Evolutionary conservation across 2,888 invertebrate species (phyloP).

Genomic region (Uloborus plumipes): DNA sequence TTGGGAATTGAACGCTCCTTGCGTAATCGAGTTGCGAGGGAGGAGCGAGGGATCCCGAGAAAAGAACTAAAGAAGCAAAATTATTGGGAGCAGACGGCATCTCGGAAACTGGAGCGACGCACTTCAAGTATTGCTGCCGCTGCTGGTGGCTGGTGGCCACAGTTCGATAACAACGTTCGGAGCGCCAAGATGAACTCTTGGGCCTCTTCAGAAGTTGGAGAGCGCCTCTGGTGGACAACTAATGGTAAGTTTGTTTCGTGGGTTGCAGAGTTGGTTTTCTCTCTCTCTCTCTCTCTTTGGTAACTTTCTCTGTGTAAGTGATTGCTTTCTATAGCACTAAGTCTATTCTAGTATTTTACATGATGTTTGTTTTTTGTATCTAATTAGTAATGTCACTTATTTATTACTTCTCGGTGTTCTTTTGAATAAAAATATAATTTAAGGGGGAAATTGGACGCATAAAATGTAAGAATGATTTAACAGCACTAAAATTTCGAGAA

Average conservation of each 20-base stretch:
- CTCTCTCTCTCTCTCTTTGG: not conserved
- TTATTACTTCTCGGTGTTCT: too few relatives aligned
- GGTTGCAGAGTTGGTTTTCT: not conserved
- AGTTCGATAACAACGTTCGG: constrained; percentile 17
- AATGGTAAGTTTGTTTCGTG: not conserved
- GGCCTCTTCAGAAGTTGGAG: constrained; percentile 1
- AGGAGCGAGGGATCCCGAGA: constrained; percentile 1
- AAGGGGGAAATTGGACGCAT: too few relatives aligned
- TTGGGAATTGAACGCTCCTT: constrained; percentile 34
- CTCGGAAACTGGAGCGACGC: constrained; percentile 31
- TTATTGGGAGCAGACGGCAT: constrained; percentile 43
- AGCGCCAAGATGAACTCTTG: not conserved
- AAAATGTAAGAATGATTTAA: too few relatives aligned
- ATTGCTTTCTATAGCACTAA: too few relatives aligned
- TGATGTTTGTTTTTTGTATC: too few relatives aligned
- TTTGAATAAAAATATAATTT: too few relatives aligned
- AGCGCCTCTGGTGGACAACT: not conserved
- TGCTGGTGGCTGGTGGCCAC: constrained; percentile 20
- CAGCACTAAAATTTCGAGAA: too few relatives aligned
- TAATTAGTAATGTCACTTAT: too few relatives aligned
- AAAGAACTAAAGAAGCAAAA: constrained; percentile 29
- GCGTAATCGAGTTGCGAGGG: constrained; percentile 2
- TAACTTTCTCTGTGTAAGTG: too few relatives aligned
- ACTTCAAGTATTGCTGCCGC: constrained; percentile 32
- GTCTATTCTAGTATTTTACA: too few relatives aligned